phyloP scores from a whole-genome alignment of 2,113 vertebrate species.

The Brevimyrus niger region DNA sequence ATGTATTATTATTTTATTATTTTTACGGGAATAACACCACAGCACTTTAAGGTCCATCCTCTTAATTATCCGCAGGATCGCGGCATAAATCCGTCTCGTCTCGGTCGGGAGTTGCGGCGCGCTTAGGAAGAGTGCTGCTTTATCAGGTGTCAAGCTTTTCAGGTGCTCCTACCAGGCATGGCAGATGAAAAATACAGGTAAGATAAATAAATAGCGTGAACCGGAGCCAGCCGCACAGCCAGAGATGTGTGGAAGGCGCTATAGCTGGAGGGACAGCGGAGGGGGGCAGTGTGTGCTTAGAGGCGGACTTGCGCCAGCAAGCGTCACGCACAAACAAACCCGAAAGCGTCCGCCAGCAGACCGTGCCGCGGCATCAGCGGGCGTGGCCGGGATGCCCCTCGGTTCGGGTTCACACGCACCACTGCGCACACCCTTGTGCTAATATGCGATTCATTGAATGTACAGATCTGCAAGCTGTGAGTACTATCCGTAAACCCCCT shows the following conservation, averaged over 20 bases:
- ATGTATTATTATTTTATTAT: not conserved
- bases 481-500: not conserved
- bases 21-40: slow-evolving; percentile 25
- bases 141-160: slow-evolving; percentile 37
- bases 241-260: not conserved
- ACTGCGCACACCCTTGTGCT: not conserved
- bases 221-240: slow-evolving; percentile 22
- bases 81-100: slow-evolving; percentile 44
- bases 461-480: not conserved
- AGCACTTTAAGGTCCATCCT: slow-evolving; percentile 44
- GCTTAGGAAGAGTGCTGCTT: slow-evolving; percentile 39
- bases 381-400: not conserved
- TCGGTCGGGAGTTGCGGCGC: slow-evolving; percentile 27
- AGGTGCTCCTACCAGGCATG: slow-evolving; percentile 21
- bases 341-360: not conserved
- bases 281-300: slow-evolving; percentile 12
- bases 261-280: slow-evolving; percentile 24
- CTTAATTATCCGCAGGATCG: slow-evolving; percentile 52
- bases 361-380: not conserved
- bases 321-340: not conserved
- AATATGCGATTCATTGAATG: not conserved
- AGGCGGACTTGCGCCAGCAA: slow-evolving; percentile 16
- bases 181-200: slow-evolving; percentile 31
- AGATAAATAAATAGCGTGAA: slow-evolving; percentile 47
- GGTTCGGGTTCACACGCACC: not conserved